Conservation (phyloP, 2,113 vertebrate species). For the Chascanopsetta lugubris region DNA sequence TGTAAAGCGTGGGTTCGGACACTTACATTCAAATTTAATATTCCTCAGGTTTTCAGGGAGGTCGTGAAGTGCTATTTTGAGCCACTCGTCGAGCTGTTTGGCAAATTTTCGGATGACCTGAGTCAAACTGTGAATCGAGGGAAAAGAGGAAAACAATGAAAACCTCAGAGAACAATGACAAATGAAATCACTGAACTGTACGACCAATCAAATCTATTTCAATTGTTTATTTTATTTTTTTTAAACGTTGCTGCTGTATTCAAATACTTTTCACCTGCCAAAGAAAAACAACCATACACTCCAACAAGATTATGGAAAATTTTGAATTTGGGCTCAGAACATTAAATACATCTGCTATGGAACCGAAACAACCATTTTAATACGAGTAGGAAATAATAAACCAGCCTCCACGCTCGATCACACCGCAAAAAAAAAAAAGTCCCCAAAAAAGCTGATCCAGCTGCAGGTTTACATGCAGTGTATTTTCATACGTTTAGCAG, state of each 20-base stretch:
- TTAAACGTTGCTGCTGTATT: neutral
- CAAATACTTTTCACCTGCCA: neutral
- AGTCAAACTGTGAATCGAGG: slow-evolving; percentile 86
- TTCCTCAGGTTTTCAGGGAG: slow-evolving; percentile 97
- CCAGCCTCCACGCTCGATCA: too few species aligned
- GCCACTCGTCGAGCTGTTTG: slow-evolving; percentile 98
- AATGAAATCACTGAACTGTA: neutral
- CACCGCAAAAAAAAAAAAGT: too few species aligned
- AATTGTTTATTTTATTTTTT: too few species aligned
- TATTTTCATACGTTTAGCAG: too few species aligned
- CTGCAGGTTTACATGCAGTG: neutral
- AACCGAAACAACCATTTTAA: too few species aligned
- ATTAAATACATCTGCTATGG: too few species aligned
- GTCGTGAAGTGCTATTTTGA: slow-evolving; percentile 96
- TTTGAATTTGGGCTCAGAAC: too few species aligned
- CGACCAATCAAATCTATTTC: neutral
- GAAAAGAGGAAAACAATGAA: slow-evolving; percentile 1
- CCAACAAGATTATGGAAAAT: too few species aligned
- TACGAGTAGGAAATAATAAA: too few species aligned
- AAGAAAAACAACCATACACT: too few species aligned
- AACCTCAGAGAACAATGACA: neutral
- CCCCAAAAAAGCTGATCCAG: too few species aligned
- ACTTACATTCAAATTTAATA: slow-evolving; percentile 96
- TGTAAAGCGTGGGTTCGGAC: neutral
- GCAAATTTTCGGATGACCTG: slow-evolving; percentile 99